Base-by-base conservation (phyloP, 2,888 invertebrate genomes). In the Ryuthela nishihirai region DNA sequence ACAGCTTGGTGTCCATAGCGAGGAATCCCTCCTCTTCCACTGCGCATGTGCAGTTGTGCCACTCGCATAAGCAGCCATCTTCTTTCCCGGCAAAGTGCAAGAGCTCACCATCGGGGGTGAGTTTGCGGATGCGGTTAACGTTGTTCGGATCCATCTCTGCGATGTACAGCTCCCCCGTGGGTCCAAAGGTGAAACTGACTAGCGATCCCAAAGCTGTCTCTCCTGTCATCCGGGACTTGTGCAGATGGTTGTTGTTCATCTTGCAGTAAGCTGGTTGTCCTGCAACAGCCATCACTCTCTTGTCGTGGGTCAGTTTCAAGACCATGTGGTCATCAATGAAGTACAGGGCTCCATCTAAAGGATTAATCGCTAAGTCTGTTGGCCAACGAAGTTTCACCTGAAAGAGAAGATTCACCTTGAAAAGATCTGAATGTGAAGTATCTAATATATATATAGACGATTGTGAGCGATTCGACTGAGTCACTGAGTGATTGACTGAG, bases 81-180 rank as follows among this genome's bases (percentile, higher is more conserved):
- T 94, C 93, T 0, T 89, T 89, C 0, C 95, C 97, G 21, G 93
- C 94, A 71, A 92, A 95, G n/a, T 88, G 82, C 0, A 87, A 83
- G 56, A 97, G 92, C 70, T 89, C 87, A 1, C 95, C 94, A 73
- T 94, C 94, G 0, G 94, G 94, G 1, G 88, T 89, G 48, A 97
- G 89, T 0, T 92, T 83, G 17, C 95, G 79, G 0, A 93, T 85
- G 44, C 95, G 49, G 74, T 98, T 95, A 47, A 95, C 89, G 66
- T 93, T 81, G 73, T 95, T 93, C 0, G 92, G 90, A 74, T 97
- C 95, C 69, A 93, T 93, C 73, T 98, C 97, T 0, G 95, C 93
- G 0, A 98, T 89, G 72, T 86, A 97, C 10, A 99, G 77, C 70
- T 92, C 86, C 3, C 97, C 97, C 12, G 90, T 72, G 3, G 74